A percentile compares a stretch with the other conserved stretches of the same genome.
Conservation (phyloP, 2,888 invertebrate genomes). For the Diadegma fenestrale region DNA sequence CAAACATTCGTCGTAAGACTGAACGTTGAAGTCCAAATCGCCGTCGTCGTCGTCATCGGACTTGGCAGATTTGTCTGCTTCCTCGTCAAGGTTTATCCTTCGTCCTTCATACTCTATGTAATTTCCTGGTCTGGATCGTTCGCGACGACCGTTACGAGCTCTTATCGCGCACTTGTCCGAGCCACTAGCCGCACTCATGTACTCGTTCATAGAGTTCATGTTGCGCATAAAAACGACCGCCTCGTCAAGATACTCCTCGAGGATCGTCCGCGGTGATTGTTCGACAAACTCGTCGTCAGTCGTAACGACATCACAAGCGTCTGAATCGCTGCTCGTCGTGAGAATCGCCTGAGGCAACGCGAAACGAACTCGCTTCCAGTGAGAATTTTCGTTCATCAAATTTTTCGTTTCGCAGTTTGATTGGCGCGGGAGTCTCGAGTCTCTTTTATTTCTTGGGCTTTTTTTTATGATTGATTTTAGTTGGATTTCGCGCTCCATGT, state of each 20-base stretch:
- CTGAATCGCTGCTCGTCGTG: constrained; percentile 69
- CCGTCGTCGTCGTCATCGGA: constrained; percentile 59
- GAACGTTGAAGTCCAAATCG: constrained; percentile 60
- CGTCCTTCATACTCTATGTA: constrained; percentile 68
- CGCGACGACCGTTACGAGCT: constrained; percentile 42
- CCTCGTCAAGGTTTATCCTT: constrained; percentile 68
- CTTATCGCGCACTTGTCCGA: constrained; percentile 64
- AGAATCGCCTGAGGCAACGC: constrained; percentile 51
- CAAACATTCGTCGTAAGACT: constrained; percentile 78
- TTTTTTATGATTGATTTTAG: constrained; percentile 76
- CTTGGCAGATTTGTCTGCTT: constrained; percentile 62
- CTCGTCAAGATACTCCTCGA: constrained; percentile 77
- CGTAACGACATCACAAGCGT: constrained; percentile 65
- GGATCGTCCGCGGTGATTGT: constrained; percentile 61
- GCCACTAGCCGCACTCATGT: constrained; percentile 72
- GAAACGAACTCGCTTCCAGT: constrained; percentile 68
- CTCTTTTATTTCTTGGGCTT: constrained; percentile 30
- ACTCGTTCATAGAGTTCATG: constrained; percentile 79
- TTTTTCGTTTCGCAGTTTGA: constrained; percentile 57
- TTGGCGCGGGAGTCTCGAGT: background rate
- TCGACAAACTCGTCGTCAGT: constrained; percentile 49
- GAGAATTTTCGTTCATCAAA: constrained; percentile 37
- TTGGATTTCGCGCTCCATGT: constrained; percentile 16
- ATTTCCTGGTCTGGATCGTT: constrained; percentile 59
- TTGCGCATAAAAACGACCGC: constrained; percentile 79